phyloP scores from a whole-genome alignment of 2,888 invertebrate species.

The Tetragonula carbonaria region DNA sequence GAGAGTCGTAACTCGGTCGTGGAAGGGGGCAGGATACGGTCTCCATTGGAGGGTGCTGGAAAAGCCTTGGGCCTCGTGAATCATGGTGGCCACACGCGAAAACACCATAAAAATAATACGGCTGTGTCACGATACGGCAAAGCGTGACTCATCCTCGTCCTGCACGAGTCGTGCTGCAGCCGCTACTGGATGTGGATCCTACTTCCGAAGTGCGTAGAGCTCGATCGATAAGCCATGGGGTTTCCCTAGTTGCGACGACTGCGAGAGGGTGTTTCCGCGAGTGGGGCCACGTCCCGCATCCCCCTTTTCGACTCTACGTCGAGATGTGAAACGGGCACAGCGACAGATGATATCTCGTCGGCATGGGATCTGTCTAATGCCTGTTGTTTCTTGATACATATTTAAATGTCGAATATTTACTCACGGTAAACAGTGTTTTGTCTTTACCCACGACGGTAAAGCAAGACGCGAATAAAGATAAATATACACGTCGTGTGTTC shows the following conservation, averaged over 20 bases:
- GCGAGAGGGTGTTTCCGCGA: constrained; percentile 10
- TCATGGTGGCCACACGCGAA: constrained; percentile 78
- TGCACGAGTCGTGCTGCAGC: constrained; percentile 16
- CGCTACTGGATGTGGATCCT: constrained; percentile 46
- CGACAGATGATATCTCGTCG: not conserved
- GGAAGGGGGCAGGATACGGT: constrained; percentile 12
- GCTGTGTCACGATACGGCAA: constrained; percentile 66
- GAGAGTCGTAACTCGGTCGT: constrained; percentile 6
- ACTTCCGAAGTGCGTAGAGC: constrained; percentile 40
- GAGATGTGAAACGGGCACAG: constrained; percentile 8
- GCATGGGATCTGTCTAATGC: not conserved
- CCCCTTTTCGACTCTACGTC: not conserved
- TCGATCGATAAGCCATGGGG: constrained; percentile 53
- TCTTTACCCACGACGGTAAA: too few relatives aligned
- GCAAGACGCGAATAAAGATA: too few relatives aligned
- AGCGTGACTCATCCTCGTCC: constrained; percentile 70
- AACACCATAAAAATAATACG: constrained; percentile 77
- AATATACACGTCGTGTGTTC: too few relatives aligned
- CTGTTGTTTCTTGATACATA: too few relatives aligned
- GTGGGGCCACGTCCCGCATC: not conserved
- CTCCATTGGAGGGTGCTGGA: constrained; percentile 55
- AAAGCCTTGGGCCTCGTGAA: constrained; percentile 68
- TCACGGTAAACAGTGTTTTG: too few relatives aligned
- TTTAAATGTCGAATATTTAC: too few relatives aligned
- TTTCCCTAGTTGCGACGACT: not conserved